These are phyloP conservation scores for Echeneis naucrates DNA, from an alignment of 2,797 vertebrate genomes.

Conservation along the genomic window DNA sequence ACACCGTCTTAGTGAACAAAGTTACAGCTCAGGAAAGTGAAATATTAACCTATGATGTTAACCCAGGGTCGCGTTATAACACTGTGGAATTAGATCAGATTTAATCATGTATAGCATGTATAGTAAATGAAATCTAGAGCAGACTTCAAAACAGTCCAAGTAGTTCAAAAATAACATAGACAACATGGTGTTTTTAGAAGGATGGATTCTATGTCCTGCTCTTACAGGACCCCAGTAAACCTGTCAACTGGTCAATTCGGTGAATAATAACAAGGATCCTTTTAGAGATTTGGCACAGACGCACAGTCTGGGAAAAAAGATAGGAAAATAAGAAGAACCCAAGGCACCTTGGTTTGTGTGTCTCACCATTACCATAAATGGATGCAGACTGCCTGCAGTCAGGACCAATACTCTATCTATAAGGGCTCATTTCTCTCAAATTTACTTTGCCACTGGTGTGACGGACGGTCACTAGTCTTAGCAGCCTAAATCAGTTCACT, in stretches of 20 bases:
- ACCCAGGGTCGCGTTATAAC: constrained; percentile 68
- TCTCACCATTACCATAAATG: constrained; percentile 77
- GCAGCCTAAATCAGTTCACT: constrained; percentile 79
- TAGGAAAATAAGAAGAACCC: constrained; percentile 56
- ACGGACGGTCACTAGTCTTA: constrained; percentile 71
- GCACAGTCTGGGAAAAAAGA: constrained; percentile 22
- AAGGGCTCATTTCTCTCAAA: constrained; percentile 79
- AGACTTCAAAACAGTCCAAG: constrained; percentile 38
- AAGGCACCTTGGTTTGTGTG: constrained; percentile 66
- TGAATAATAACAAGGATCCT: constrained; percentile 21
- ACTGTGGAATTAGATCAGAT: constrained; percentile 68
- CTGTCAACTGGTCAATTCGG: constrained; percentile 24
- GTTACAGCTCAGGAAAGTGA: constrained; percentile 79
- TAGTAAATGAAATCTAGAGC: constrained; percentile 60
- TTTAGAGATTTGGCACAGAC: constrained; percentile 48
- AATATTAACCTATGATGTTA: constrained; percentile 84
- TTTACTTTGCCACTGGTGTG: constrained; percentile 79
- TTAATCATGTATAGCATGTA: constrained; percentile 53
- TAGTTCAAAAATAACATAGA: constrained; percentile 19
- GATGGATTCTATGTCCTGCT: constrained; percentile 33
- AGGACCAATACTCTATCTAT: constrained; percentile 79
- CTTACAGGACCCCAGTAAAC: constrained; percentile 2
- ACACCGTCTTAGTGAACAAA: constrained; percentile 79
- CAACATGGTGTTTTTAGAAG: constrained; percentile 27
- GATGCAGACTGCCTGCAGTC: constrained; percentile 80